These are phyloP conservation scores for Antitype chi DNA, from an alignment of 2,888 invertebrate species.

Conservation along the genomic window DNA sequence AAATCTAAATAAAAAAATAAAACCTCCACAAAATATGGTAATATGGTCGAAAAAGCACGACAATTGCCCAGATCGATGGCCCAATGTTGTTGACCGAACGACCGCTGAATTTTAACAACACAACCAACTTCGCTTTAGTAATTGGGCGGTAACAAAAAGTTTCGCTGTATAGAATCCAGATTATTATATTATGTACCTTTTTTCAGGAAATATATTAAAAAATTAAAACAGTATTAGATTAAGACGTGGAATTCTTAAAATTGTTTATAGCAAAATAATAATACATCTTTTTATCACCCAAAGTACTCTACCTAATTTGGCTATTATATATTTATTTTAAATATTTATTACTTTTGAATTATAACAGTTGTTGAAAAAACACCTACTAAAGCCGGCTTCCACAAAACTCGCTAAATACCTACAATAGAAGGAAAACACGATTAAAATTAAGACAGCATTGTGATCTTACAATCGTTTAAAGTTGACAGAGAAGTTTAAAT, in stretches of 20 bases:
- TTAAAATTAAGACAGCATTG: constrained; percentile 5
- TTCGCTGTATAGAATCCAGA: constrained; percentile 3
- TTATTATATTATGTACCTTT: neutral
- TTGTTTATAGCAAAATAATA: neutral
- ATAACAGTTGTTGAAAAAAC: neutral
- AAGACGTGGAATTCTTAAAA: neutral
- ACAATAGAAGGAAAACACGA: neutral
- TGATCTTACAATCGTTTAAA: neutral
- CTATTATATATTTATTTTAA: neutral
- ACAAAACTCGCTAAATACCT: neutral
- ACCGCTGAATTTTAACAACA: constrained; percentile 72
- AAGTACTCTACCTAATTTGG: neutral
- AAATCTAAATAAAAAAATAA: constrained; percentile 49
- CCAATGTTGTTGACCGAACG: constrained; percentile 53
- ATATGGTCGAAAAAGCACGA: constrained; percentile 57
- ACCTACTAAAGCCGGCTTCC: neutral
- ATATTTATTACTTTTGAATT: neutral
- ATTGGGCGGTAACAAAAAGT: constrained; percentile 33
- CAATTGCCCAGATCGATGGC: constrained; percentile 46
- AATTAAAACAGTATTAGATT: neutral
- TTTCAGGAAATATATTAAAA: neutral
- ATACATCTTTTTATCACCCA: neutral
- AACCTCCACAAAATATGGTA: constrained; percentile 46
- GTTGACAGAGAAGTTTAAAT: constrained; percentile 1
- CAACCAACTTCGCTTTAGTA: constrained; percentile 49